These are phyloP conservation scores for Potamarius usumacintae DNA, from an alignment of 2,113 vertebrate genomes.

Conservation along the genomic window DNA sequence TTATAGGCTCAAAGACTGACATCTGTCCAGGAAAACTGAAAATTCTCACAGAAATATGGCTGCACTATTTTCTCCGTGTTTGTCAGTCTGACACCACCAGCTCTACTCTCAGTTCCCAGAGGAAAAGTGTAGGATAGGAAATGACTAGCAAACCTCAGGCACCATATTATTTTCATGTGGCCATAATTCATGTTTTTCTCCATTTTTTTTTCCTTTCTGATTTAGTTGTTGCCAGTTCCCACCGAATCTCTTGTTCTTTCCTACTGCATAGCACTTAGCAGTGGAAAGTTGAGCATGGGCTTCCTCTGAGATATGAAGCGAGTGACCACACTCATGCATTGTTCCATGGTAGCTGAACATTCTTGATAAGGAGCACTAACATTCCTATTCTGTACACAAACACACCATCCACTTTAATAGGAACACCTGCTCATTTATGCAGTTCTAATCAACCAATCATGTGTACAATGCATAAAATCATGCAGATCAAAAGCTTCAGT, in stretches of 20 bases:
- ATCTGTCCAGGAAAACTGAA: background rate
- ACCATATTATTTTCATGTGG: background rate
- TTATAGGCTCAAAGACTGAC: background rate
- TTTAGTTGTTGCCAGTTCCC: background rate
- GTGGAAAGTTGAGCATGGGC: background rate
- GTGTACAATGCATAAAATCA: too few relatives aligned
- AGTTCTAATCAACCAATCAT: too few relatives aligned
- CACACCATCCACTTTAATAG: too few relatives aligned
- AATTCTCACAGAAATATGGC: slow-evolving; percentile 17
- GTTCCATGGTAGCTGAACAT: background rate
- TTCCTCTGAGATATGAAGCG: background rate
- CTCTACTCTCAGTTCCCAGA: background rate
- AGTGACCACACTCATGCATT: background rate
- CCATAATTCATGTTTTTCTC: background rate
- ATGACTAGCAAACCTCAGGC: background rate
- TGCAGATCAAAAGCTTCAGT: too few relatives aligned
- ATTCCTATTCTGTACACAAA: background rate
- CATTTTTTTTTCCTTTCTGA: background rate
- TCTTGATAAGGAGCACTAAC: background rate
- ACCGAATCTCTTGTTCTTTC: background rate
- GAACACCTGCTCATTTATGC: too few relatives aligned
- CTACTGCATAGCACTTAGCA: background rate
- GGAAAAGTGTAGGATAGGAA: slow-evolving; percentile 1
- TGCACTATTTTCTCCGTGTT: background rate
- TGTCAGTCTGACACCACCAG: background rate